phyloP scores from a whole-genome alignment of 1,140 invertebrate species.

The Anastatus disparis region DNA sequence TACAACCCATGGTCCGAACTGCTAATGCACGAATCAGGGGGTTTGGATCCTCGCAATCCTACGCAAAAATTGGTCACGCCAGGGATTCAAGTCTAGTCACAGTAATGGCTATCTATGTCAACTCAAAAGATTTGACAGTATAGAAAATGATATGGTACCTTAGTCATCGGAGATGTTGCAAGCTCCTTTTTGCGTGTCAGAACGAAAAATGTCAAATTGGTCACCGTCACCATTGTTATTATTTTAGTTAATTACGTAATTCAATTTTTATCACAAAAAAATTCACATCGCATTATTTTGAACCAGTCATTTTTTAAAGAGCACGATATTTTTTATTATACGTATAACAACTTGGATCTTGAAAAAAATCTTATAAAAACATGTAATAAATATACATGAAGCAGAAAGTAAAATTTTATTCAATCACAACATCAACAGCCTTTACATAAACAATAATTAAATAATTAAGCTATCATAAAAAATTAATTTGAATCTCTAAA shows the following conservation, averaged over 20 bases:
- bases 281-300: conserved; percentile 53
- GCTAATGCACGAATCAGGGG: conserved; percentile 98
- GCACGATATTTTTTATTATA: conserved; percentile 61
- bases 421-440: conserved; percentile 32
- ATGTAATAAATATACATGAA: conserved; percentile 39
- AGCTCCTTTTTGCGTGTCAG: conserved; percentile 69
- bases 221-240: conserved; percentile 68
- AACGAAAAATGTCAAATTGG: conserved; percentile 70
- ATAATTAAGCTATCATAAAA: too few species aligned
- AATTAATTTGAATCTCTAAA: background rate
- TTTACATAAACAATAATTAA: background rate
- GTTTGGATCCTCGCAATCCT: conserved; percentile 99
- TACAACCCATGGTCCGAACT: conserved; percentile 99
- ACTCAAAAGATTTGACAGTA: conserved; percentile 62
- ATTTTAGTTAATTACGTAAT: conserved; percentile 61
- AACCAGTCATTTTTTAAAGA: conserved; percentile 66
- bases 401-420: conserved; percentile 38
- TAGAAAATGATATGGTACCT: conserved; percentile 67
- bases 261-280: conserved; percentile 40
- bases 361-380: conserved; percentile 40
- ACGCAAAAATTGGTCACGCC: conserved; percentile 68
- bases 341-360: conserved; percentile 40
- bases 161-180: conserved; percentile 68
- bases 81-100: conserved; percentile 69
- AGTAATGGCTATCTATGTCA: conserved; percentile 64